Evolutionary conservation across 2,113 vertebrate species (phyloP), one percentile per base, ranked within the genome.

Genomic region (Vicugna pacos): DNA sequence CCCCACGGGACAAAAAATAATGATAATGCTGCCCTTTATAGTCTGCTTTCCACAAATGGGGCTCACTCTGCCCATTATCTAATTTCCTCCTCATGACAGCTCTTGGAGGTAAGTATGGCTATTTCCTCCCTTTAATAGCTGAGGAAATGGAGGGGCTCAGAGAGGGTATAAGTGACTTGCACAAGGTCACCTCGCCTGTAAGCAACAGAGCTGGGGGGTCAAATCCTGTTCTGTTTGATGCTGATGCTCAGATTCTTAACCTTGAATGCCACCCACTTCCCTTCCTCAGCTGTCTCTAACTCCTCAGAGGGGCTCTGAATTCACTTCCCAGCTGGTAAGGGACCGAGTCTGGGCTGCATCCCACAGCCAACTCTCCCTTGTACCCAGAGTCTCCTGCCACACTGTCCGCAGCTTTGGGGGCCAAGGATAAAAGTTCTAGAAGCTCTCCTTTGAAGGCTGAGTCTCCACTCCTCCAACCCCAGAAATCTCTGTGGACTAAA

Each of bases 121-220:
- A 52, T 80, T 69, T 91, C 72, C 75, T 83, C 73, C n/a, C 19
- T 67, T 64, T 90, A 48, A 67, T 26, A 79, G 50, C 67, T 28
- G 58, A 83, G 82, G 70, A 73, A 93, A 72, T 28, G 38, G 38
- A 42, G 79, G 75, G 62, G 9, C 32, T 65, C 64, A 16, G 72
- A 92, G 69, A 93, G 19, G 48, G 56, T 65, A 38, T 65, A 38
- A 89, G 46, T 81, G 81, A 91, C 86, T 83, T 83, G 35, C 35
- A 58, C 42, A 58, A 79, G 73, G 64, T 84, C 91, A 90, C 46
- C 26, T 38, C 83, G 67, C 60, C 94, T 67, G 30, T 42, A 42
- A 48, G 89, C 30, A 65, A 76, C 58, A 72, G 46, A 70, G 38
- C 75, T 35, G 16, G 17, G 17, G 30, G 17, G 60, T 80, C 86